Conservation (phyloP, 2,797 vertebrate genomes). For the Cyclopterus lumpus region DNA sequence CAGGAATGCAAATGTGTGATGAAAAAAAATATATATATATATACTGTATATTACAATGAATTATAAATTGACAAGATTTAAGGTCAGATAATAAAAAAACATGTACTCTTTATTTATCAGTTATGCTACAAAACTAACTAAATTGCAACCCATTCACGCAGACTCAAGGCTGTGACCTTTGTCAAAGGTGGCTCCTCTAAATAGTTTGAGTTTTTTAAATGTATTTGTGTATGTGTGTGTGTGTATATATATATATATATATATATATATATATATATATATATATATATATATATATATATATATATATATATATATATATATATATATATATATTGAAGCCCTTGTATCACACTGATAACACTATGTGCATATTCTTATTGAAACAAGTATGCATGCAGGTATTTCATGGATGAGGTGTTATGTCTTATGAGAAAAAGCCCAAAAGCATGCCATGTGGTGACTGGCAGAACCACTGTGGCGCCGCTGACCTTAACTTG, state of each 20-base stretch:
- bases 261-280: too few species aligned
- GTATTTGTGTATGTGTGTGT: too few species aligned
- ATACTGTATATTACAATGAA: not conserved
- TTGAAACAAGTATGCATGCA: not conserved
- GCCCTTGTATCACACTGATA: not conserved
- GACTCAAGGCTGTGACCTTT: not conserved
- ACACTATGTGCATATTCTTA: not conserved
- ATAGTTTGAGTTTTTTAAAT: not conserved
- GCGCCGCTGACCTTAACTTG: slow-evolving; percentile 25
- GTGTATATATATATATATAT: not conserved
- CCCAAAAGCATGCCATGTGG: slow-evolving; percentile 22
- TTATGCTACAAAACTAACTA: too few species aligned
- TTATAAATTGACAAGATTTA: not conserved
- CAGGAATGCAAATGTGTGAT: not conserved
- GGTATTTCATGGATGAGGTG: slow-evolving; percentile 20
- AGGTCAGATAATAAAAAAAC: too few species aligned
- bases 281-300: too few species aligned
- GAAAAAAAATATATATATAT: too few species aligned
- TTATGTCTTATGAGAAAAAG: slow-evolving; percentile 13
- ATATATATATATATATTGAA: too few species aligned
- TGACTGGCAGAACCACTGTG: slow-evolving; percentile 18
- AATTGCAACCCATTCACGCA: not conserved
- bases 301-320: too few species aligned
- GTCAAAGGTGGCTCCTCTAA: not conserved
- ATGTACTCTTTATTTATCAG: not conserved